Base-by-base conservation (phyloP, 1,140 invertebrate species). In the Atta cephalotes region DNA sequence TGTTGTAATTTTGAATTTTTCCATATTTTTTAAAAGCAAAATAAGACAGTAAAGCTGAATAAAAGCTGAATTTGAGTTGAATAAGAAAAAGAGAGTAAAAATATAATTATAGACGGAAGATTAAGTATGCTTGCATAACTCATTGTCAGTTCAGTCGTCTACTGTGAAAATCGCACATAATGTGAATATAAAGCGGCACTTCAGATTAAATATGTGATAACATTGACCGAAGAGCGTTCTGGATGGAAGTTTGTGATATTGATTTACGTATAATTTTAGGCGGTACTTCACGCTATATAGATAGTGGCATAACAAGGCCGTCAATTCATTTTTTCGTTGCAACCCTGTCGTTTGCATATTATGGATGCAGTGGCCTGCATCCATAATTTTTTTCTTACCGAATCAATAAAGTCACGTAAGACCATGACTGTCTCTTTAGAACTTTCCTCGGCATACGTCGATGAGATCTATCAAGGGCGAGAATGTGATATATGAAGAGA, bases 241-340 rank as follows among this genome's bases (percentile, higher is more conserved):
- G 31, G 14, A 12, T 25, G 53, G 39, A 35, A 76, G 45, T 45
- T 25, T 58, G 21, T 58, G 21, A 84, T 84, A 76, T 84, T 62
- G 70, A 84, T 76, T 84, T 16, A 63, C 39, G 70, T 62, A 35
- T 84, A 84, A 84, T 84, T 84, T 84, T 84, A 84, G 80, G 58
- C 28, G 39, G 39, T n/a, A 62, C 70, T 76, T 63, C 21, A 49
- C 39, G 68, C 56, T 45, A n/a, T 51, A 74, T 51, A 74, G 70
- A 76, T 12, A 82, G 56, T 60, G 25, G 9, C 14, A 14, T 84
- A 62, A 84, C 70, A 84, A 84, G 80, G 80, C 58, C 70, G 70
- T 14, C 56, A 25, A 62, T 60, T 31, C 31, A 66, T 72, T 82
- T 72, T 74, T 76, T 84, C 70, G 39, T 51, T 58, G 35, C 56